These are phyloP conservation scores for Spicauda simplicius DNA, from an alignment of 2,888 invertebrate species.

Conservation along the genomic window DNA sequence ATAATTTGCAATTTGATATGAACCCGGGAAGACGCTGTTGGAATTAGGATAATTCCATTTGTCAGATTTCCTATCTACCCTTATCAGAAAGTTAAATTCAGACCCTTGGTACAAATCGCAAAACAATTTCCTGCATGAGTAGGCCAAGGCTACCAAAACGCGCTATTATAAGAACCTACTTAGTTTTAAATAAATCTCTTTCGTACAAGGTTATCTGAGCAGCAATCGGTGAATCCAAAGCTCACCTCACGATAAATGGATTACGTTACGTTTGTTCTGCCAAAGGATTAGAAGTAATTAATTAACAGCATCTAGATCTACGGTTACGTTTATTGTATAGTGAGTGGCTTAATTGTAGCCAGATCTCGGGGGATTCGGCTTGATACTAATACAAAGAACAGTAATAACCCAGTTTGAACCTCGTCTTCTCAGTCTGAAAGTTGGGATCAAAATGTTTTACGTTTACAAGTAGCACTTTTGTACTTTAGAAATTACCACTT, in stretches of 20 bases:
- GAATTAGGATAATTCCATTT: too few species aligned
- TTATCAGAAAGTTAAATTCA: too few species aligned
- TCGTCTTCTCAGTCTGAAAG: too few species aligned
- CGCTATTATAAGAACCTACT: constrained; percentile 8
- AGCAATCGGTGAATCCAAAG: constrained; percentile 21
- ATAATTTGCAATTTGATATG: too few species aligned
- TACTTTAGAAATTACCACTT: not conserved
- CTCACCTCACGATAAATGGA: constrained; percentile 22
- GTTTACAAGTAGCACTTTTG: too few species aligned
- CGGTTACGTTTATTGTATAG: not conserved
- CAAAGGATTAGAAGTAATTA: constrained; percentile 35
- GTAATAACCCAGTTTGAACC: not conserved
- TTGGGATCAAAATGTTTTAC: not conserved
- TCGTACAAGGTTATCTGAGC: constrained; percentile 20
- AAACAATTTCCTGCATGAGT: constrained; percentile 6
- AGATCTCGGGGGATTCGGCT: not conserved
- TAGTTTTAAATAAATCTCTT: constrained; percentile 17
- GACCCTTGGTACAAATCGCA: not conserved
- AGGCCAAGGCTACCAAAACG: constrained; percentile 8
- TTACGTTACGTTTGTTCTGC: constrained; percentile 30
- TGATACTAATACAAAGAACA: not conserved
- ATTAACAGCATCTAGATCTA: constrained; percentile 20
- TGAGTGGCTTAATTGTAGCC: not conserved
- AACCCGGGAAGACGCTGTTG: too few species aligned
- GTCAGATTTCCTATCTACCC: too few species aligned